Percentiles rank a stretch among this genome's conserved stretches.
phyloP scores from a whole-genome alignment of 2,113 vertebrate genomes.

The Oreochromis tanganicae region DNA sequence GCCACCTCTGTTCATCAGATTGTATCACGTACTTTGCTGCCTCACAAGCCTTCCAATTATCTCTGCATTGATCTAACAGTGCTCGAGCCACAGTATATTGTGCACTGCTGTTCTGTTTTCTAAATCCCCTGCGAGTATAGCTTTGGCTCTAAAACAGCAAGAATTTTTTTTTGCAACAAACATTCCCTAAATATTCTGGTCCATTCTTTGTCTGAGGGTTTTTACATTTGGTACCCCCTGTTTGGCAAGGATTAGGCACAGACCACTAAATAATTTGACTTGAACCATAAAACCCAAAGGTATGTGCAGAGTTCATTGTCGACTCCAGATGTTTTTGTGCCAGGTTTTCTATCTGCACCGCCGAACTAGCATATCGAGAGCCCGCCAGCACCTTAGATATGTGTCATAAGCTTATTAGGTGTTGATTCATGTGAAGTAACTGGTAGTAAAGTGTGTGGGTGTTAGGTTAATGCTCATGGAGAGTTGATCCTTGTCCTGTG shows the following conservation, averaged over 20 bases:
- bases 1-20: not conserved
- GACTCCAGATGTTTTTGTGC: not conserved
- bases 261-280: conserved; percentile 24
- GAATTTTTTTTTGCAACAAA: not conserved
- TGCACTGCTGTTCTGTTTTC: not conserved
- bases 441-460: conserved; percentile 49
- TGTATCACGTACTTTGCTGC: not conserved
- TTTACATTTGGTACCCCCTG: not conserved
- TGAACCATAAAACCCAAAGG: conserved; percentile 8
- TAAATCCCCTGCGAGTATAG: not conserved
- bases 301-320: conserved; percentile 20
- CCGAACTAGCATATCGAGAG: not conserved
- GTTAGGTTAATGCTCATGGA: conserved; percentile 40
- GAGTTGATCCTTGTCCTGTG: conserved; percentile 64
- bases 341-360: not conserved
- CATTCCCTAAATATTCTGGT: conserved; percentile 20
- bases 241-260: conserved; percentile 14
- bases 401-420: conserved; percentile 32
- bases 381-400: not conserved
- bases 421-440: conserved; percentile 43
- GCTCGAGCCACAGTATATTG: not conserved
- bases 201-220: not conserved
- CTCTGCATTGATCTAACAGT: not conserved
- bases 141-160: not conserved
- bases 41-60: not conserved